A percentile compares a stretch with the other conserved stretches of the same genome.
phyloP scores from a whole-genome alignment of 2,113 vertebrate genomes.

The Cettia cetti region DNA sequence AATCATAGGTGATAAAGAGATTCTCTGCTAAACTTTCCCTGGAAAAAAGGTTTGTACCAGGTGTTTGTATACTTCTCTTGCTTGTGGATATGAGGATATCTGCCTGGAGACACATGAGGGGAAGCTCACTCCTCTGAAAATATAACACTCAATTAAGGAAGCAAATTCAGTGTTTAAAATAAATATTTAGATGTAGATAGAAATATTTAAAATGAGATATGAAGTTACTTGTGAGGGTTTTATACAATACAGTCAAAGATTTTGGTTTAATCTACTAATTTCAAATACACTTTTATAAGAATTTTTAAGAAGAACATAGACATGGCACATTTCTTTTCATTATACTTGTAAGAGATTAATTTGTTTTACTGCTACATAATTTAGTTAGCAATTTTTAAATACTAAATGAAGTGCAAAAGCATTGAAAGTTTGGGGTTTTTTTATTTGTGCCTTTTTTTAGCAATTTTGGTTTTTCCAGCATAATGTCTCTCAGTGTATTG shows the following conservation, averaged over 20 bases:
- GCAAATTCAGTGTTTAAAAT: not conserved
- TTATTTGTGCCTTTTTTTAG: conserved; percentile 15
- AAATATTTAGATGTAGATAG: not conserved
- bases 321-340: not conserved
- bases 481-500: not conserved
- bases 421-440: conserved; percentile 54
- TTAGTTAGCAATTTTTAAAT: conserved; percentile 43
- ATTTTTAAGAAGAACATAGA: not conserved
- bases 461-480: conserved; percentile 18
- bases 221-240: not conserved
- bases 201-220: not conserved
- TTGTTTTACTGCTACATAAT: conserved; percentile 37
- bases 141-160: not conserved
- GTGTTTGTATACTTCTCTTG: not conserved
- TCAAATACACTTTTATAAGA: conserved; percentile 16
- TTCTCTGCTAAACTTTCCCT: not conserved
- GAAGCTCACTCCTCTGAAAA: not conserved
- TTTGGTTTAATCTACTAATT: not conserved
- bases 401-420: conserved; percentile 41
- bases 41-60: not conserved
- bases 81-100: not conserved
- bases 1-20: not conserved
- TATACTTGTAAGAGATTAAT: conserved; percentile 41
- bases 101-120: not conserved
- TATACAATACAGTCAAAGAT: not conserved